Conservation (phyloP, 2,888 invertebrate genomes). For the Dryomyza anilis region DNA sequence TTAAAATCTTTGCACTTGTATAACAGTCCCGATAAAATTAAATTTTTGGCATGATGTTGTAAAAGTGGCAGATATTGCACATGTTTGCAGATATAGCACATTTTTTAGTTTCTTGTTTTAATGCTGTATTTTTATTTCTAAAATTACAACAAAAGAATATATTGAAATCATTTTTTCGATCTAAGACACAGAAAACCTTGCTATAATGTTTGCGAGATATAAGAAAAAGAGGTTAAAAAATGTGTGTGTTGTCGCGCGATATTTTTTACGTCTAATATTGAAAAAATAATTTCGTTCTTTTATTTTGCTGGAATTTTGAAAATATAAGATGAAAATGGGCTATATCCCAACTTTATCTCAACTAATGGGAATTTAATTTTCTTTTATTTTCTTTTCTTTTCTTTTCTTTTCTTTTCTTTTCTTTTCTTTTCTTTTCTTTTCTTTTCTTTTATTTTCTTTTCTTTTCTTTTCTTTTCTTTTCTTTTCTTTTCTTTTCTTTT, state of each 20-base stretch:
- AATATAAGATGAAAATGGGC: not conserved
- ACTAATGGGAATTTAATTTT: not conserved
- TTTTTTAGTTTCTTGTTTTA: not conserved
- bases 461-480: not conserved
- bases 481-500: not conserved
- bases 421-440: conserved; percentile 21
- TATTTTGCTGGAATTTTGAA: not conserved
- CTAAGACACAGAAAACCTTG: no score
- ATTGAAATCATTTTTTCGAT: no score
- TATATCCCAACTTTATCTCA: not conserved
- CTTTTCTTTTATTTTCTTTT: not conserved
- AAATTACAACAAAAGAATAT: no score
- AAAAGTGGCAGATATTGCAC: no score
- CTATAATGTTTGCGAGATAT: no score
- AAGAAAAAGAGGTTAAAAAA: no score
- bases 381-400: not conserved
- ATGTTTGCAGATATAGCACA: not conserved
- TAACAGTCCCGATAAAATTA: no score
- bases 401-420: not conserved
- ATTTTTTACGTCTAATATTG: conserved; percentile 26
- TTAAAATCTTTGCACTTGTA: no score
- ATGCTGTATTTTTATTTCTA: not conserved
- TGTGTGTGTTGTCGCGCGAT: conserved; percentile 6
- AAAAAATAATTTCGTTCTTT: not conserved
- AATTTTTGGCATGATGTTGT: no score